phyloP scores from a whole-genome alignment of 1,140 invertebrate species.

The Pentalonia nigronervosa region DNA sequence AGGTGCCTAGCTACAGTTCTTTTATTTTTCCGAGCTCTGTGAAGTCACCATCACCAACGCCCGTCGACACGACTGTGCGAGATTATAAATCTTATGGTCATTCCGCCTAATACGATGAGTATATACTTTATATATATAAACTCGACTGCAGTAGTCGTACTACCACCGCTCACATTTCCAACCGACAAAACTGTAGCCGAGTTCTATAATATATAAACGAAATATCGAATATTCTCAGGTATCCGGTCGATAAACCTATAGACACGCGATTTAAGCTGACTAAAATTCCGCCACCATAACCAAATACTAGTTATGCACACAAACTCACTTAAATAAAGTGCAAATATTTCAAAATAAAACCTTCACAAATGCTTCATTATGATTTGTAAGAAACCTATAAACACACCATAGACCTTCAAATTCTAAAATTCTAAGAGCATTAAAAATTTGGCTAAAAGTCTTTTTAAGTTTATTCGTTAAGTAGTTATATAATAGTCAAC shows the following conservation, averaged over 20 bases:
- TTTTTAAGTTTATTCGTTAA: too few species aligned
- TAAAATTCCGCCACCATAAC: not conserved
- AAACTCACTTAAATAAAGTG: not conserved
- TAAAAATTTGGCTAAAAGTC: too few species aligned
- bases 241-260: not conserved
- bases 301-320: not conserved
- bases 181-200: not conserved
- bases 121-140: not conserved
- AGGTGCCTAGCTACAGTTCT: not conserved
- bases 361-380: not conserved
- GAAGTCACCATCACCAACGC: not conserved
- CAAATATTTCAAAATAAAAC: not conserved
- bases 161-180: not conserved
- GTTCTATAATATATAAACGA: not conserved
- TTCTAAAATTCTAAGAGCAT: too few species aligned
- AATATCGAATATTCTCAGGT: not conserved
- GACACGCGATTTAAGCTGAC: not conserved
- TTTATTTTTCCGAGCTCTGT: not conserved
- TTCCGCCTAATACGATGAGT: not conserved
- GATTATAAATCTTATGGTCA: not conserved
- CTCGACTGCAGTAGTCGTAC: not conserved
- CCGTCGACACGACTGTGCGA: not conserved
- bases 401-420: too few species aligned
- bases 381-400: not conserved
- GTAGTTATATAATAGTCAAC: too few species aligned